Evolutionary conservation across 2,797 vertebrate genomes (phyloP), one percentile per base, ranked within the genome.

Genomic region (Sebastolobus alascanus): DNA sequence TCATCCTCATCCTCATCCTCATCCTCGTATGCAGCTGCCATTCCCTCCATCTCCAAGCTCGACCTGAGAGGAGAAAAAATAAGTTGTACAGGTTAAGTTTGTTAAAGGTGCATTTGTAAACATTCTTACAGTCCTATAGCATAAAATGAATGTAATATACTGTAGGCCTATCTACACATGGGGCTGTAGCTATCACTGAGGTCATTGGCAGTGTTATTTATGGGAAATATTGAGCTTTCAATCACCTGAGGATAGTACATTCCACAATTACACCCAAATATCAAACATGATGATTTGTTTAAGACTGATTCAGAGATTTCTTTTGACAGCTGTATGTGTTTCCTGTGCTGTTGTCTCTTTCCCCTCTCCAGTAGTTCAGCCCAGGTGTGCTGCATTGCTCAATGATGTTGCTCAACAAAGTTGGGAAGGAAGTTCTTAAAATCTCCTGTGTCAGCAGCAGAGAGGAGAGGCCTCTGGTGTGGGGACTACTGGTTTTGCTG

Each of bases 1-100:
- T 90, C 79, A 1, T 35, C 66, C 22, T 87, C 84, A 59, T 65
- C 6, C 3, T 46, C 43, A 46, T 46, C 43, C 29, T 86, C 79
- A 1, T 35, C 66, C 22, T 87, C 83, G 60, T 64, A 58, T 7
- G 18, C 64, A 20, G 38, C 11, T 0, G 2, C 1, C 20, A 1
- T 59, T n/a, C 31, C 50, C n/a, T 73, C 22, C 82, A 91, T 92
- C 60, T 87, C 70, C 20, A 80, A 8, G 20, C 2, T 55, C 37
- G 33, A 7, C 29, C 94, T 94, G 68, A 63, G 27, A 56, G 16
- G 16, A 43, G 29, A 27, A 50, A 8, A 69, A 13, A 6, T 0
- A 22, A 76, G 5, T 3, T 66, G 52, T 75, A 75, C 12, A 61
- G 35, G 3, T 11, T 35, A 20, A 37, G 14, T 37, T 25, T 18